phyloP scores from a whole-genome alignment of 2,113 vertebrate species.

The Solenodon paradoxus region DNA sequence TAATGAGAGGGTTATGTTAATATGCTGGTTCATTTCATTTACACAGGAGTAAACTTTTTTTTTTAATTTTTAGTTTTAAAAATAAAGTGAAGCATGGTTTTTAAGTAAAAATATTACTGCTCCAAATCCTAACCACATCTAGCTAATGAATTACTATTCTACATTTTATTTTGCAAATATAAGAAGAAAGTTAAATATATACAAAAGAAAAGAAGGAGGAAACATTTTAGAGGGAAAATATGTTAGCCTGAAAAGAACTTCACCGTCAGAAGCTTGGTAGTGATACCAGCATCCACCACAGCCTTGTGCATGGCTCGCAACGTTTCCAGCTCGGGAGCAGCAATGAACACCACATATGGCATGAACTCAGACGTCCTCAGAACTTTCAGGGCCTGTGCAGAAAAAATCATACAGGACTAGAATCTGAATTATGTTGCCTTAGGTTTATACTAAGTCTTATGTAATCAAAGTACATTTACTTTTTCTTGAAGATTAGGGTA shows the following conservation, averaged over 20 bases:
- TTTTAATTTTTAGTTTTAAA: too few species aligned
- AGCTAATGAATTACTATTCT: conserved; percentile 19
- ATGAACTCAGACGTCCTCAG: conserved; percentile 97
- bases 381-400: conserved; percentile 93
- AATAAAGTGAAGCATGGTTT: not conserved
- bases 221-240: not conserved
- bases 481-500: not conserved
- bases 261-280: conserved; percentile 97
- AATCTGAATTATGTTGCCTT: not conserved
- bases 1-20: not conserved
- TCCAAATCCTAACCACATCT: not conserved
- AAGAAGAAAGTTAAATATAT: not conserved
- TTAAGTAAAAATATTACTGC: conserved; percentile 6
- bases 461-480: not conserved
- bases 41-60: not conserved
- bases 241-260: conserved; percentile 9
- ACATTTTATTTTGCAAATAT: not conserved
- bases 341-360: conserved; percentile 98
- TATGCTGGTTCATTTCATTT: not conserved
- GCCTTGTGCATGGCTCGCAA: conserved; percentile 98
- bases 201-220: not conserved
- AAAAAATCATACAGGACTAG: not conserved
- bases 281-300: conserved; percentile 96
- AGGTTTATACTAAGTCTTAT: not conserved
- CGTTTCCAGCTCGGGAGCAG: conserved; percentile 95